Conservation (phyloP, 2,888 invertebrate species). For the Stenotaenia linearis region DNA sequence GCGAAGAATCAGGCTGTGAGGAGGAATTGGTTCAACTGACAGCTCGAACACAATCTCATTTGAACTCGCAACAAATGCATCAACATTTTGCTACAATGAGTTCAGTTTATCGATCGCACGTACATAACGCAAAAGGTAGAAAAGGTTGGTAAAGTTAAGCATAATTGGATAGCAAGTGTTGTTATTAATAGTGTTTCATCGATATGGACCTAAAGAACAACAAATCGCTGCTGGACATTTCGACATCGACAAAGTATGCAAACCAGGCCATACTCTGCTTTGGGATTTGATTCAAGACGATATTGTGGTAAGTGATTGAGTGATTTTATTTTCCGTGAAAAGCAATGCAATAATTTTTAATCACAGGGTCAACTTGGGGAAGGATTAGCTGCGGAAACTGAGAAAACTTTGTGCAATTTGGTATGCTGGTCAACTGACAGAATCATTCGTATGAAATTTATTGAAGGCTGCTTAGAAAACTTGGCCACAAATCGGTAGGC, state of each 20-base stretch:
- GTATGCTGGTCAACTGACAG: slow-evolving; percentile 86
- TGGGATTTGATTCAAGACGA: slow-evolving; percentile 93
- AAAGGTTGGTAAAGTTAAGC: not conserved
- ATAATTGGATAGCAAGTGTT: not conserved
- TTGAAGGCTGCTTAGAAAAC: slow-evolving; percentile 88
- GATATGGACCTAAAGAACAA: slow-evolving; percentile 30
- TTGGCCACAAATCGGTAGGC: slow-evolving; percentile 69
- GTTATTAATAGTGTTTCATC: slow-evolving; percentile 26
- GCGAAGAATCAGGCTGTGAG: slow-evolving; percentile 80
- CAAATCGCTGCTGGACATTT: slow-evolving; percentile 38
- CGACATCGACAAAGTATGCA: slow-evolving; percentile 66
- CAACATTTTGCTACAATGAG: slow-evolving; percentile 47
- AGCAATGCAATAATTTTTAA: slow-evolving; percentile 33
- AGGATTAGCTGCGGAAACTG: slow-evolving; percentile 85
- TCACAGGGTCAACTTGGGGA: slow-evolving; percentile 74
- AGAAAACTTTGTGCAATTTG: slow-evolving; percentile 82
- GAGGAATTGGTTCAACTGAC: slow-evolving; percentile 56
- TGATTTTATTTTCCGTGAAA: not conserved
- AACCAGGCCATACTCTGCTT: slow-evolving; percentile 82
- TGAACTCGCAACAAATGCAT: slow-evolving; percentile 45
- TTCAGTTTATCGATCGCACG: slow-evolving; percentile 43
- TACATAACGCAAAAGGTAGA: slow-evolving; percentile 34
- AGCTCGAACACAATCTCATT: slow-evolving; percentile 43
- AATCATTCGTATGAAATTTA: slow-evolving; percentile 84
- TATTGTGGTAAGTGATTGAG: slow-evolving; percentile 60